Evolutionary conservation across 1,140 invertebrate genomes (phyloP), one percentile per base, ranked within the genome.

Genomic region (Drosophila grimshawi): DNA sequence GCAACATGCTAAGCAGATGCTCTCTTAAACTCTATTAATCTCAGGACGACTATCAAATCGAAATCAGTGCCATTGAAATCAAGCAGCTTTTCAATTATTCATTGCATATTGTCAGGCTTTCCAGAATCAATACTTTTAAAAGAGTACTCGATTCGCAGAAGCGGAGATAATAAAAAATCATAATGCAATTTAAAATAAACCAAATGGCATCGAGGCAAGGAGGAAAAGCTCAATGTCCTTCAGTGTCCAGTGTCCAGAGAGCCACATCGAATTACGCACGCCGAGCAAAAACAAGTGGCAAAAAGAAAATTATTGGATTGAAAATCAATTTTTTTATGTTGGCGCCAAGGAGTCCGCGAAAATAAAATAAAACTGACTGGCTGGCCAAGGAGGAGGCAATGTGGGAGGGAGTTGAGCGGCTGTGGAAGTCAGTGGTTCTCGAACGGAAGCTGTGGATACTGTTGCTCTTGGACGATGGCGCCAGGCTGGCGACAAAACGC

Each of bases 281-380:
- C 11, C 46, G 33, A 63, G 19, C 60, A 51, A 39, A 8, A 8
- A 1, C 7, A 39, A 43, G 8, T 6, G 3, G 3, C n/a, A 41
- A 11, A 33, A 35, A 19, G 56, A 39, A 45, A 71, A 72, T 70
- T 64, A 69, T 67, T 41, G 78, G 76, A 90, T 81, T 85, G 48
- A 71, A 73, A 89, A 86, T 79, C 68, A 79, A 78, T 78, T 68
- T 89, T 89, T 89, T 81, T 90, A 90, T 89, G 76, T 81, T 90
- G 85, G 85, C 85, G 85, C 86, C 85, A 77, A 62, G 37, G 62
- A 76, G 85, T 89, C 85, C 86, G 61, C 74, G 64, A 89, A 90
- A 86, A 90, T 86, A 89, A 81, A 75, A 77, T 81, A 59, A 81
- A 90, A 71, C 68, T 57, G 52, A 37, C 68, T 56, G 49, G 33